Evolutionary conservation across 2,888 invertebrate species (phyloP), one percentile per base, ranked within the genome.

Genomic region (Dynastes hyllus): DNA sequence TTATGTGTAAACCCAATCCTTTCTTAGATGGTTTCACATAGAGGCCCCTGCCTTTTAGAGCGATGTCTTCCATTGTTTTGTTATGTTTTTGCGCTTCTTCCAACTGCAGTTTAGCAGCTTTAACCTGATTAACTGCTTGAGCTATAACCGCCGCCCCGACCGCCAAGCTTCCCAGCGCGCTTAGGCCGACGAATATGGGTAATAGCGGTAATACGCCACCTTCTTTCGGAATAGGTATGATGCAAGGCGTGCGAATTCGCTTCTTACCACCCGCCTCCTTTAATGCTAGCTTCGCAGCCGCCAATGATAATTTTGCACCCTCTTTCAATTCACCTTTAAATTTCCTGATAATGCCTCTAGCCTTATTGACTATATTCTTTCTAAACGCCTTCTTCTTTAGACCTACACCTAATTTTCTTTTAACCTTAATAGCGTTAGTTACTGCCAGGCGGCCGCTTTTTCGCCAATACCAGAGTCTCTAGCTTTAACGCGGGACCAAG

Each of bases 161-260:
- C 8, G 80, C 73, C 27, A 85, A 27, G n/a, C 81, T 77, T 9
- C 83, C 84, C 2, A 82, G 16, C 1, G 83, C 82, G 6, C 75
- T 83, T 1, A 86, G 76, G 4, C 83, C 85, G 0, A 84, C 83
- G 61, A 86, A 83, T 6, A 85, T 13, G 0, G 83, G 83, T 16
- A 83, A 79, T 13, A 85, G 81, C 1, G 82, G 84, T 78, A 86
- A 65, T 58, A 84, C 22, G 0, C 84, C 84, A 29, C 87, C 87
- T 40, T 77, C 78, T 84, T 87, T 87, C 3, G 87, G 86, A 16
- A 87, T 22, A 29, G 85, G 83, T 65, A 86, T 85, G 58, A 87
- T 81, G 29, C 86, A 77, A 37, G 85, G 85, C 69, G 81, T 78
- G n/a, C 55, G 63, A 22, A 80, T 45, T 51, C 78, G 70, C 53